These are phyloP conservation scores for Capromys pilorides DNA, from an alignment of 2,797 vertebrate species.

Conservation along the genomic window DNA sequence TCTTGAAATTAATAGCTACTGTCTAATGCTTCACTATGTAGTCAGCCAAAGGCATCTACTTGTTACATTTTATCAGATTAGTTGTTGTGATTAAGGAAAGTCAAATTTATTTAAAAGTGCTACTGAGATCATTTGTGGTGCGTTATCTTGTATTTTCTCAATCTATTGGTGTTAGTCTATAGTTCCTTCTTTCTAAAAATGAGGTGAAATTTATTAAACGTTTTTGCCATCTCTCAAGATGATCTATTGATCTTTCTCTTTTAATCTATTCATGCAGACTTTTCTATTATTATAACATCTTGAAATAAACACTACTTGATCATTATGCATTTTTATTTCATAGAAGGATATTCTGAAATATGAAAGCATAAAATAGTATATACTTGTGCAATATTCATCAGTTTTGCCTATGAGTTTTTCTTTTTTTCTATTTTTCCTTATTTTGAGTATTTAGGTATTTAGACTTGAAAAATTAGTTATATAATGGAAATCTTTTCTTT, in stretches of 20 bases:
- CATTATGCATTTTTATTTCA: slow-evolving; percentile 15
- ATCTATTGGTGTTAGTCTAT: slow-evolving; percentile 15
- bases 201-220: slow-evolving; percentile 37
- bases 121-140: slow-evolving; percentile 9
- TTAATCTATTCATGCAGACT: slow-evolving; percentile 35
- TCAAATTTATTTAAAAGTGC: slow-evolving; percentile 50
- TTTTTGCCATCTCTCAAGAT: slow-evolving; percentile 48
- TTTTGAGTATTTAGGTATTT: slow-evolving; percentile 18
- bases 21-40: neutral
- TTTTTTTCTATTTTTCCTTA: neutral
- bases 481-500: neutral
- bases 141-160: slow-evolving; percentile 5
- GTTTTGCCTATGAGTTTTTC: neutral
- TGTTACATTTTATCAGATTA: slow-evolving; percentile 42
- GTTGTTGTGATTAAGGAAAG: slow-evolving; percentile 40
- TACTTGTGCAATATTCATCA: neutral
- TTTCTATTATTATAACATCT: slow-evolving; percentile 31
- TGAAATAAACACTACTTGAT: neutral
- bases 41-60: slow-evolving; percentile 8
- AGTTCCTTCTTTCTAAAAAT: slow-evolving; percentile 37
- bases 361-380: neutral
- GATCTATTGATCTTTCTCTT: slow-evolving; percentile 19
- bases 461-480: slow-evolving; percentile 35
- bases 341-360: neutral
- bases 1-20: slow-evolving; percentile 18